Evolutionary conservation across 2,797 vertebrate genomes (phyloP).

Genomic region (Hoplostethus atlanticus): DNA sequence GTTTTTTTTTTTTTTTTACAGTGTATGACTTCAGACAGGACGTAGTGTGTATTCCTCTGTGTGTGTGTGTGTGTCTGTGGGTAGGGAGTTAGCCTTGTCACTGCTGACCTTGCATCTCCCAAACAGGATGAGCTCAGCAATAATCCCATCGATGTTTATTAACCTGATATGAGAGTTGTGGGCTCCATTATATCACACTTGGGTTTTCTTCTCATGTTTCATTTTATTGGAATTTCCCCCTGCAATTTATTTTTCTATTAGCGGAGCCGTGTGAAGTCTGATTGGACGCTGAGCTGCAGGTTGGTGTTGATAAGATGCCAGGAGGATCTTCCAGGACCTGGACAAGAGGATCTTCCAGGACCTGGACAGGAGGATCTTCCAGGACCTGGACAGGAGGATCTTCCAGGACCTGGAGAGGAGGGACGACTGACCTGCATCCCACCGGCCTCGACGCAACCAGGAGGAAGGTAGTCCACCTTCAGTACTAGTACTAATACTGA

Average conservation of each 20-base stretch:
- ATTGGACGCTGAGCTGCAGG: conserved; percentile 49
- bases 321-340: no score
- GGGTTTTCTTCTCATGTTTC: conserved; percentile 16
- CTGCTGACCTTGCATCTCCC: conserved; percentile 65
- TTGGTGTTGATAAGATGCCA: conserved; percentile 61
- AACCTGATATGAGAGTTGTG: conserved; percentile 46
- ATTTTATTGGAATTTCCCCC: conserved; percentile 43
- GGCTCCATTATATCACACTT: conserved; percentile 47
- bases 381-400: no score
- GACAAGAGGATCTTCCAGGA: no score
- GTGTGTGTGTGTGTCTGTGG: neutral
- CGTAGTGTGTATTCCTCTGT: conserved; percentile 1
- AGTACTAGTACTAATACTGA: neutral
- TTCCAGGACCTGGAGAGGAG: conserved; percentile 37
- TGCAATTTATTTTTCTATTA: conserved; percentile 73
- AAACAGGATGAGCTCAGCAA: conserved; percentile 45
- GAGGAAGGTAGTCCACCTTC: neutral
- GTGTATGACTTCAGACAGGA: neutral
- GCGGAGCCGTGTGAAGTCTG: conserved; percentile 60
- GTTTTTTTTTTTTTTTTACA: no score
- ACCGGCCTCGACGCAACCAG: no score
- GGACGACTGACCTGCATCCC: conserved; percentile 9
- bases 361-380: no score
- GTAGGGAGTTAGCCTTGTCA: neutral
- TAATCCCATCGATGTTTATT: conserved; percentile 71